phyloP scores from a whole-genome alignment of 2,888 invertebrate species.

The Drosophila paranaensis region DNA sequence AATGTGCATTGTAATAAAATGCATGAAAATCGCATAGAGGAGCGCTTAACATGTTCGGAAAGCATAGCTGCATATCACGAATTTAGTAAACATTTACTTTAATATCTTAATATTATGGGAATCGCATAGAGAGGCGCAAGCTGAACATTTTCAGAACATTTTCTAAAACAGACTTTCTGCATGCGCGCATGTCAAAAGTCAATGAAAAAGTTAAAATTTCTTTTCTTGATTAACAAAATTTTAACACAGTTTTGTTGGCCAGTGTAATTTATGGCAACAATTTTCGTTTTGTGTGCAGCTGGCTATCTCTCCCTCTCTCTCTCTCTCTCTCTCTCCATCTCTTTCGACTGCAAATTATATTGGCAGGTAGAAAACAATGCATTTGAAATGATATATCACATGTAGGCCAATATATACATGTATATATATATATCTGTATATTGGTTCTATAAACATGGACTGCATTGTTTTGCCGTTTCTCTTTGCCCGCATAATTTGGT shows the following conservation, averaged over 20 bases:
- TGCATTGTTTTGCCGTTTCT: constrained; percentile 6
- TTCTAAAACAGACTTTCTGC: neutral
- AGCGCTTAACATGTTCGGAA: neutral
- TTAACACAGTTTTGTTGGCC: neutral
- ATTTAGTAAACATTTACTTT: too few species aligned
- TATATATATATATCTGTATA: neutral
- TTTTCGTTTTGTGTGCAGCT: neutral
- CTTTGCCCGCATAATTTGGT: constrained; percentile 47
- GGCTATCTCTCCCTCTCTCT: neutral
- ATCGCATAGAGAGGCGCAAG: neutral
- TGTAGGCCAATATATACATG: constrained; percentile 4
- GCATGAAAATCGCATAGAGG: neutral
- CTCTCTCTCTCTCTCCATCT: neutral
- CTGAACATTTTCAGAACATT: too few species aligned
- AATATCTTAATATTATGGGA: neutral
- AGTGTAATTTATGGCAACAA: constrained; percentile 18
- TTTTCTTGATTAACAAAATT: neutral
- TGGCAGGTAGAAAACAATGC: constrained; percentile 47
- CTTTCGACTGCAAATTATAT: constrained; percentile 27
- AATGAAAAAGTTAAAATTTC: neutral
- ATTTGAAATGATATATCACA: constrained; percentile 35
- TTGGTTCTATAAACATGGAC: constrained; percentile 10
- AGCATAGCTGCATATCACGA: too few species aligned
- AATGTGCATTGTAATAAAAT: neutral
- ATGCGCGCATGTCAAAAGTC: neutral